A percentile compares a stretch with the other conserved stretches of the same genome.
phyloP scores from a whole-genome alignment of 2,113 vertebrate species.

The Nasalis larvatus region DNA sequence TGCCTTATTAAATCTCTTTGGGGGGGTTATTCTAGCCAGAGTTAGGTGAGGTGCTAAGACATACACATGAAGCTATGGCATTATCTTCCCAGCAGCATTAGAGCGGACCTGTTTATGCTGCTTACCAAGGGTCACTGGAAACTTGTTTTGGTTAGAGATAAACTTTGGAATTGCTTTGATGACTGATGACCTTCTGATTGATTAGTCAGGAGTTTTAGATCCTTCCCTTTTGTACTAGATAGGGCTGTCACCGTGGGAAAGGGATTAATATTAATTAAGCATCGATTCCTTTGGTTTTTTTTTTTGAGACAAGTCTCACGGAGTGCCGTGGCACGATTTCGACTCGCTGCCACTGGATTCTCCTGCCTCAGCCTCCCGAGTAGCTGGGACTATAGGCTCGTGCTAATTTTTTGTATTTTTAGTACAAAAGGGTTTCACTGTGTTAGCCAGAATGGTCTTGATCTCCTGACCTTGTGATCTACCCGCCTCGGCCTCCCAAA shows the following conservation, averaged over 20 bases:
- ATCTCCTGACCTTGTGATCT: too few species aligned
- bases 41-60: background rate
- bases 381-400: too few species aligned
- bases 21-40: background rate
- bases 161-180: background rate
- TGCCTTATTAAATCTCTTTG: background rate
- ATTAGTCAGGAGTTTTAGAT: background rate
- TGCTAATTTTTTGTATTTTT: too few species aligned
- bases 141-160: background rate
- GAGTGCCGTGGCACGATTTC: too few species aligned
- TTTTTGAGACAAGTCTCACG: too few species aligned
- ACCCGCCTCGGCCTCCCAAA: too few species aligned
- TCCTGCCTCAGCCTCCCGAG: too few species aligned
- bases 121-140: background rate
- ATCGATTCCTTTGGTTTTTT: too few species aligned
- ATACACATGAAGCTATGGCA: accelerated
- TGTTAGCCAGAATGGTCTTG: too few species aligned
- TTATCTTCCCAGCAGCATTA: background rate
- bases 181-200: background rate
- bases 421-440: too few species aligned
- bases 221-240: background rate
- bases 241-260: background rate
- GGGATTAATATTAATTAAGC: background rate
- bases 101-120: background rate
- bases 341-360: too few species aligned